phyloP scores from a whole-genome alignment of 2,888 invertebrate species.

The Stegana nigrithorax region DNA sequence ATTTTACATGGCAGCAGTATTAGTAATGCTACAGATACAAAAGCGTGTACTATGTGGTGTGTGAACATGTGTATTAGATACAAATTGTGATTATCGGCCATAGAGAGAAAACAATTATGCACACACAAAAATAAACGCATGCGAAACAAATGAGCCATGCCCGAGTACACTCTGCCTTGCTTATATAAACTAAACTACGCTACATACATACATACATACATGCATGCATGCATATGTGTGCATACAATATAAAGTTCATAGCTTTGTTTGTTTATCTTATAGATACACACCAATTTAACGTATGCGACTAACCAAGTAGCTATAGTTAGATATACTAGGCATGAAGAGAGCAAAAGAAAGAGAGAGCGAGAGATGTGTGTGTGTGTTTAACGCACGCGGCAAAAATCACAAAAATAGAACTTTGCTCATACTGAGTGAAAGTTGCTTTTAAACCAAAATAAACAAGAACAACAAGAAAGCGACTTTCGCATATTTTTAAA shows the following conservation, averaged over 20 bases:
- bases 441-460: background rate
- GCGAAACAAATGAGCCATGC: slow-evolving; percentile 4
- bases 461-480: background rate
- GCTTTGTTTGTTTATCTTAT: slow-evolving; percentile 6
- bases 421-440: background rate
- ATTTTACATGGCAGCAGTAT: background rate
- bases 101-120: slow-evolving; percentile 1
- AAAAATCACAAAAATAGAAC: slow-evolving; percentile 10
- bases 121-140: slow-evolving; percentile 7
- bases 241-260: background rate
- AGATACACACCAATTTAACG: slow-evolving; percentile 11
- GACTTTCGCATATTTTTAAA: slow-evolving; percentile 12
- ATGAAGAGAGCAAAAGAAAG: background rate
- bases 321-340: background rate
- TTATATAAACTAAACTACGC: background rate
- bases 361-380: background rate
- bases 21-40: background rate
- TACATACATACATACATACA: background rate
- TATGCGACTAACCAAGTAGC: no score
- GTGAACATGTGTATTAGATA: no score
- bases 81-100: no score
- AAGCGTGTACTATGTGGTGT: no score
- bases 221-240: background rate
- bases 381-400: slow-evolving; percentile 9
- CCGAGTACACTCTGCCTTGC: background rate